Evolutionary conservation across 2,888 invertebrate genomes (phyloP), one percentile per base, ranked within the genome.

Genomic region (Melanostoma scalare): DNA sequence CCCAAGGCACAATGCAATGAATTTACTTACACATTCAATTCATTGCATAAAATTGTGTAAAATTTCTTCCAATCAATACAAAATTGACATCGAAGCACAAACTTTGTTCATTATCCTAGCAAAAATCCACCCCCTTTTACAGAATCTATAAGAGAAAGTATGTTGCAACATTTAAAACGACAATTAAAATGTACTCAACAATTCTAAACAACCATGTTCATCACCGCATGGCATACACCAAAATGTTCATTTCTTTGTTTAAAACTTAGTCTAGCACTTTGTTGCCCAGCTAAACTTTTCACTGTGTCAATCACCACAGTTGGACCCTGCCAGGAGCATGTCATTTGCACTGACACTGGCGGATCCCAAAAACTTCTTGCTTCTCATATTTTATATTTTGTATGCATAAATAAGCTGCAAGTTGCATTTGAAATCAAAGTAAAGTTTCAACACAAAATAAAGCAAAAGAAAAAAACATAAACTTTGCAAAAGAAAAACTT

Each of bases 321-420:
- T 82, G 63, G 67, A 69, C 82, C 68, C 78, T 78, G 73, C 73
- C 78, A 78, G 40, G 40, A 82, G 72, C 67, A 61, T 82, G 82
- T 73, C 78, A 82, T 73, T 82, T 63, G 78, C 82, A 82, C 82
- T 78, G 82, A 82, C 82, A 82, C 58, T 78, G 52, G 56, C 78
- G 61, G 63, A 63, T 67, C 82, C 36, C 3, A 44, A 9, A 73
- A 82, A 82, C 68, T 78, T 82, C 56, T 61, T 53, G 9, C 56
- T 53, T 48, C 52, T 68, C 50, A 68, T 72, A 68, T 56, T 73
- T 56, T 52, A 68, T 63, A 61, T 77, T 73, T 56, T 52, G 72
- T 63, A 61, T 77, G 82, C 78, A 82, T 73, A 76, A 65, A 74
- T 71, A 63, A 72, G 65, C 53, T 72, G 58, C 61, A 61, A 77